phyloP scores from a whole-genome alignment of 2,113 vertebrate genomes.

The Esox niger region DNA sequence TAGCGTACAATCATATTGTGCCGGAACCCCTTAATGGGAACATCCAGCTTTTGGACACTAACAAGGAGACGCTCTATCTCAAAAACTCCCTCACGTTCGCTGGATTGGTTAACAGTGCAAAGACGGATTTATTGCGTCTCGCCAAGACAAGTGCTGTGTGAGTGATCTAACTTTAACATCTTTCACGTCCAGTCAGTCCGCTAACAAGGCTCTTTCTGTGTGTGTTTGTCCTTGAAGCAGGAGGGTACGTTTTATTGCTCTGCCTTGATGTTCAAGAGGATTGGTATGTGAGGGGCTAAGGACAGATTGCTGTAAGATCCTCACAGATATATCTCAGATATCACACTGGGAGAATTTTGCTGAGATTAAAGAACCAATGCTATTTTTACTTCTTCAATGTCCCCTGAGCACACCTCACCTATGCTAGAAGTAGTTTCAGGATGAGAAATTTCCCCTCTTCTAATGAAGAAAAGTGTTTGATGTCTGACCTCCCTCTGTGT shows the following conservation, averaged over 20 bases:
- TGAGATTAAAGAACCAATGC: not conserved
- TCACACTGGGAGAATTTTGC: not conserved
- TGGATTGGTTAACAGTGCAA: no score
- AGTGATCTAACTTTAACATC: no score
- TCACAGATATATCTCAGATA: not conserved
- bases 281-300: not conserved
- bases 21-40: no score
- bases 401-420: not conserved
- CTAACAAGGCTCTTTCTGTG: no score
- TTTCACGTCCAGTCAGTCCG: no score
- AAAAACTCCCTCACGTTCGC: no score
- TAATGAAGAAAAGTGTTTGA: conserved; percentile 11
- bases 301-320: not conserved
- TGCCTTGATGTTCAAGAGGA: not conserved
- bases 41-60: no score
- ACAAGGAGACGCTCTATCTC: no score
- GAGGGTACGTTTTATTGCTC: not conserved
- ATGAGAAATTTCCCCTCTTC: not conserved
- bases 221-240: no score
- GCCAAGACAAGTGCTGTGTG: no score
- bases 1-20: no score
- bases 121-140: no score
- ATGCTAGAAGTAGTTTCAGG: not conserved
- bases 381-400: conserved; percentile 1
- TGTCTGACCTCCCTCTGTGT: conserved; percentile 4